Conservation (phyloP, 2,113 vertebrate species). For the Halichoerus grypus region DNA sequence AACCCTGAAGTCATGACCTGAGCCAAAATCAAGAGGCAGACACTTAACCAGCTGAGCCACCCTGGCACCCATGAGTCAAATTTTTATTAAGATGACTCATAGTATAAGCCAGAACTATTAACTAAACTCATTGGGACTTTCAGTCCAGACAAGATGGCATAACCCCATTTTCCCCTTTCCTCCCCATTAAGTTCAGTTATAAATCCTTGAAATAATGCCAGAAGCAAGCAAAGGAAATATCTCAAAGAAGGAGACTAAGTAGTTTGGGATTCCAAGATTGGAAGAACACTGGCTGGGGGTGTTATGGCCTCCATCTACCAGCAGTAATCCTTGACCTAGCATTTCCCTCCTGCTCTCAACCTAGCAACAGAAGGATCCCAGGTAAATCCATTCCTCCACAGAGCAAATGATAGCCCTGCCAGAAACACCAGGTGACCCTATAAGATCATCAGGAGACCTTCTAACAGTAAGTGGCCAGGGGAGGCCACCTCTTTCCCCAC, state of each 20-base stretch:
- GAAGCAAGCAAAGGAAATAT: not conserved
- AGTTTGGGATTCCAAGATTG: not conserved
- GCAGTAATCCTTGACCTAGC: fast-evolving
- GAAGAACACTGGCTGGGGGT: not conserved
- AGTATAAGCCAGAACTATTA: not conserved
- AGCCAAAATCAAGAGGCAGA: too few relatives aligned
- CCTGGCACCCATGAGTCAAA: not conserved
- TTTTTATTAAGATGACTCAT: not conserved
- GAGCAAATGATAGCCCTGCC: not conserved
- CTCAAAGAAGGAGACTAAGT: not conserved
- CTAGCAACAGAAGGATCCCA: not conserved
- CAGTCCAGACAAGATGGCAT: not conserved
- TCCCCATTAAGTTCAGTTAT: not conserved
- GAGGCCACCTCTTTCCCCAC: not conserved
- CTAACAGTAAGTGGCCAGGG: not conserved
- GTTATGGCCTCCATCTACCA: not conserved
- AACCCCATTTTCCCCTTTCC: not conserved
- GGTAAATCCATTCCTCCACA: not conserved
- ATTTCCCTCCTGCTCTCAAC: not conserved
- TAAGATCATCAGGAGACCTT: not conserved
- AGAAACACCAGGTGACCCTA: not conserved
- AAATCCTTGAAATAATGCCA: not conserved
- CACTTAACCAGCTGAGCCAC: too few relatives aligned
- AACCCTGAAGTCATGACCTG: too few relatives aligned
- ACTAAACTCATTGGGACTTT: not conserved